Base-by-base conservation (phyloP, 2,113 vertebrate genomes). In the Apodemus speciosus region DNA sequence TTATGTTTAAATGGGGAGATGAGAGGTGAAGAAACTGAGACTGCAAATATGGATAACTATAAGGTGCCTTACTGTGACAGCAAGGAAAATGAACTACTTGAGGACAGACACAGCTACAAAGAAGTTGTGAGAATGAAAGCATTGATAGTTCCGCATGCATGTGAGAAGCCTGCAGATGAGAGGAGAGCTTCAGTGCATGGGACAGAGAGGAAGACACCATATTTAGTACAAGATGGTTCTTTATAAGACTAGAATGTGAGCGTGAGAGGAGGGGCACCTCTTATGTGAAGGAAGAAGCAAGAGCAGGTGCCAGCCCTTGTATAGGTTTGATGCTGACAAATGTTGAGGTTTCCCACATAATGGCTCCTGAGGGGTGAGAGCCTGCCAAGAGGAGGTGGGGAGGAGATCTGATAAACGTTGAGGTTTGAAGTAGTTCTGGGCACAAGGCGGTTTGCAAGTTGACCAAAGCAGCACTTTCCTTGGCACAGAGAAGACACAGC, bases 351-450 rank as follows among this genome's bases (percentile, higher is more conserved):
- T 90, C 58, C 51, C 32, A 46, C 32, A 6, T 49, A 32, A 75
- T 81, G 16, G 10, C 68, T 93, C 15, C 62, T 84, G 27, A 46
- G 51, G 32, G 4, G 20, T 88, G 46, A 56, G 30, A 46, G n/a
- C 77, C 11, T 79, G 35, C 71, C 40, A 68, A 93, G 35, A 93
- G 46, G 51, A 73, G 83, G 20, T 16, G 13, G 60, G 6, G 43
- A 87, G 7, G 46, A 80, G 9, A 92, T 71, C 56, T 95, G 25
- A 75, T 35, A 66, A 83, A 85, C 64, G 58, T 11, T 79, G 30
- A 84, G 20, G 25, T 92, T 75, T 89, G 51, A 93, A 91, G 58
- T 93, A n/a, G 2, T 88, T 90, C 30, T 72, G 62, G 40, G 38
- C 9, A 72, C 32, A 88, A 68, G 21, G 30, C 20, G 53, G 20